Conservation (phyloP, 1,140 invertebrate genomes). For the Caenorhabditis brenneri region DNA sequence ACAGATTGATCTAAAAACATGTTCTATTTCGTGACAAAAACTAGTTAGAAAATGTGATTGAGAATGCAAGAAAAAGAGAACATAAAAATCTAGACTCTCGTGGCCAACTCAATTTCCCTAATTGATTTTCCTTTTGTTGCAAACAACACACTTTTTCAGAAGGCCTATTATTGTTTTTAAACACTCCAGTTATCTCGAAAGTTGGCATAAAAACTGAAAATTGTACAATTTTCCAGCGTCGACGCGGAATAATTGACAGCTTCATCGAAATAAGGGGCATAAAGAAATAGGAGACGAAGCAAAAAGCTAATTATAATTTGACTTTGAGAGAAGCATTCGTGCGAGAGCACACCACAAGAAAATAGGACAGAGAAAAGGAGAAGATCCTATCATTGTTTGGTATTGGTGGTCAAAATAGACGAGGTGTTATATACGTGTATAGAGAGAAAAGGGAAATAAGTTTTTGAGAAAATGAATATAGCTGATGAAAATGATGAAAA, state of each 20-base stretch:
- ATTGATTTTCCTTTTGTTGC: neutral
- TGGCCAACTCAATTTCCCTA: constrained; percentile 33
- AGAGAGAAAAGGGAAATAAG: neutral
- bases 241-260: constrained; percentile 14
- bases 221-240: neutral
- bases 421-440: neutral
- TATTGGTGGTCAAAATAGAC: neutral
- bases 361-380: neutral
- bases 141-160: neutral
- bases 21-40: neutral
- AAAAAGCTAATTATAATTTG: constrained; percentile 42
- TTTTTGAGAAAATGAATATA: neutral
- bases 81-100: neutral
- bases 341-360: constrained; percentile 1
- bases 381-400: neutral
- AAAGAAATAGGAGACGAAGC: constrained; percentile 36
- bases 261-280: constrained; percentile 2
- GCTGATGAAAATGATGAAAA: too few species aligned
- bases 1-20: too few species aligned
- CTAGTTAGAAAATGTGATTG: neutral
- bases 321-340: constrained; percentile 16
- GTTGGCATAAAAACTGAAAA: constrained; percentile 11
- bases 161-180: neutral
- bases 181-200: neutral
- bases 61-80: neutral